These are phyloP conservation scores for Littorina saxatilis DNA, from an alignment of 1,140 invertebrate species.

Conservation along the genomic window DNA sequence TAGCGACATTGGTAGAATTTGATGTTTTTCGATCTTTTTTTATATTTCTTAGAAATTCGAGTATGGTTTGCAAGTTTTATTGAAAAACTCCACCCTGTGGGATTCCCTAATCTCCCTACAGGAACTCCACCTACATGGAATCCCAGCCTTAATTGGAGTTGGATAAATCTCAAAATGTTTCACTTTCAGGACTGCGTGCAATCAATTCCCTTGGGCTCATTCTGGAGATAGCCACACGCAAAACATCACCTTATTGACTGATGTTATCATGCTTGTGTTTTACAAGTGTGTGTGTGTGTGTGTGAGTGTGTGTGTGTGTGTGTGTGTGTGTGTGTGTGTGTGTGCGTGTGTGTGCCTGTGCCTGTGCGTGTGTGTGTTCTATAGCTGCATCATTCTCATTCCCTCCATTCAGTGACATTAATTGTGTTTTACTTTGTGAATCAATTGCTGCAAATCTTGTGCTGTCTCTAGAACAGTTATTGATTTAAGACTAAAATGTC, in stretches of 20 bases:
- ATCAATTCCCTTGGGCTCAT: too few relatives aligned
- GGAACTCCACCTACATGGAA: too few relatives aligned
- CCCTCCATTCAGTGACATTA: not conserved
- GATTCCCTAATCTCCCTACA: too few relatives aligned
- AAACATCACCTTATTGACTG: not conserved
- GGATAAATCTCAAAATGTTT: too few relatives aligned
- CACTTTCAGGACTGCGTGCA: too few relatives aligned
- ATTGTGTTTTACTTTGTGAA: not conserved
- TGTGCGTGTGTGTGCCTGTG: not conserved
- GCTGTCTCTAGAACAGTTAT: not conserved
- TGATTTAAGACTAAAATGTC: constrained; percentile 6
- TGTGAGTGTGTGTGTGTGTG: not conserved
- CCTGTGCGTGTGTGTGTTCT: not conserved
- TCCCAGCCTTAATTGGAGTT: too few relatives aligned
- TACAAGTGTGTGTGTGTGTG: not conserved
- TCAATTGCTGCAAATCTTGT: not conserved
- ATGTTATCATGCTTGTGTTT: not conserved
- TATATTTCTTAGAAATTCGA: too few relatives aligned
- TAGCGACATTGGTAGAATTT: too few relatives aligned
- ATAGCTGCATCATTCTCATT: not conserved
- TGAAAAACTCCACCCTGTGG: too few relatives aligned
- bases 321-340: constrained; percentile 2
- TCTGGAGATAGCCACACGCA: too few relatives aligned
- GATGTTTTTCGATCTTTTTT: too few relatives aligned
- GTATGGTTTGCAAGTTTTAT: too few relatives aligned